Base-by-base conservation (phyloP, 2,797 vertebrate genomes). In the Setipinna tenuifilis region DNA sequence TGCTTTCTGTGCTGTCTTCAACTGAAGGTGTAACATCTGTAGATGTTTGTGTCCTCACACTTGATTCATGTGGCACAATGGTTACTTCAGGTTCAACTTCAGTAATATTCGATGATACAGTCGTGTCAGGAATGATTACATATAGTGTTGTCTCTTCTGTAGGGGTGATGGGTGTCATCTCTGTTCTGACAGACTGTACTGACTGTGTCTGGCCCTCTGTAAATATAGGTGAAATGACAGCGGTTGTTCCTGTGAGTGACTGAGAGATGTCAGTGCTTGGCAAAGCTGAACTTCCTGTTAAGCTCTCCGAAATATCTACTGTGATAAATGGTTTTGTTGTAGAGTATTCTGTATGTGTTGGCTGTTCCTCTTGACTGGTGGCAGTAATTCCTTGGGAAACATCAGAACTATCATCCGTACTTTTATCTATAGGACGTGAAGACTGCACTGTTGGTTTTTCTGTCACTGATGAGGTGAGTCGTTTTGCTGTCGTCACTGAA, bases 31-130 rank as follows among this genome's bases (percentile, higher is more conserved):
- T 31, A 31, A 68, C 3, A 16, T 75, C 68, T 75, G 68, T 6
- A 31, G 12, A 75, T 75, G 68, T 35, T 35, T 75, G 28, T 75
- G 28, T 75, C 68, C 28, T 75, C 28, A 31, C 6, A 75, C 14
- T 75, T 4, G 68, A 28, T 75, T 28, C 28, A 17, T 75, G 75
- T 11, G 83, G 82, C 62, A 31, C 23, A 83, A 87, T 82, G 86
- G 89, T 81, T 25, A 35, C 68, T 81, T 68, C 84, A 71, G 65
- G 12, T 31, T 71, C 65, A 71, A 25, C 25, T 31, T 25, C 28
- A 12, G 65, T 71, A 31, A 28, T 25, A 25, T 65, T 5, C 4
- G 28, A 71, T 31, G 25, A 71, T 31, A 81, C 31, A 57, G 83
- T 59, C 12, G 14, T 65, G 12, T 78, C 54, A 7, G 44, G 12